Base-by-base conservation (phyloP, 2,797 vertebrate genomes). In the Australoheros facetus region DNA sequence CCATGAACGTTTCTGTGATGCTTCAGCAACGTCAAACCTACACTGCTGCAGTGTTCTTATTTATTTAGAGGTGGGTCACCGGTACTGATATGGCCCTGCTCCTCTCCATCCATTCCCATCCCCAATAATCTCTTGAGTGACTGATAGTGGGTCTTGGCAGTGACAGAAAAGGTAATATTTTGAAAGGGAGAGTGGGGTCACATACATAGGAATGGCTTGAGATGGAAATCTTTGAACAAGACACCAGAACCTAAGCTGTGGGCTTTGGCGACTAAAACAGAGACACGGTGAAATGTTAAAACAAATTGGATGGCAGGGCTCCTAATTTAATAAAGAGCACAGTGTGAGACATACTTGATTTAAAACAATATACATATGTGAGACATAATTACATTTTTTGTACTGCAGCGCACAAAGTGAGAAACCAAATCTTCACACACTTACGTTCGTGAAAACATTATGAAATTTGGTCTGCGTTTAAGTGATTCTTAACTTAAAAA, bases 151-250 rank as follows among this genome's bases (percentile, higher is more conserved):
- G 89, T 94, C 84, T 95, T 93, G 93, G 92, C 93, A 84, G 77
- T 88, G 88, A 90, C 90, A 85, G 91, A 88, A 92, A 88, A 90
- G 80, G 90, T 87, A 90, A 94, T 93, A 91, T 94, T 94, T 91
- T 88, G 78, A 87, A 73, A 88, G 73, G 30, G 85, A 82, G 83
- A 64, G 81, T 26, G 55, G 86, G 78, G 81, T 83, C 80, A 71
- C 83, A 79, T 85, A 82, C 77, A 77, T 66, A 73, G 79, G 39
- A 78, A 85, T 87, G 85, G 77, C 89, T 80, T 82, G 82, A 91
- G 94, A 94, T 91, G 88, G 94, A 87, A 94, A 90, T 77, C 88
- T 88, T 82, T 71, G 78, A 91, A 92, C 80, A 73, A 79, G 86
- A 92, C 82, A 80, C 73, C 77, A 81, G 80, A 93, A 90, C 81